Evolutionary conservation across 2,888 invertebrate genomes (phyloP).

Genomic region (Pardosa pseudoannulata): DNA sequence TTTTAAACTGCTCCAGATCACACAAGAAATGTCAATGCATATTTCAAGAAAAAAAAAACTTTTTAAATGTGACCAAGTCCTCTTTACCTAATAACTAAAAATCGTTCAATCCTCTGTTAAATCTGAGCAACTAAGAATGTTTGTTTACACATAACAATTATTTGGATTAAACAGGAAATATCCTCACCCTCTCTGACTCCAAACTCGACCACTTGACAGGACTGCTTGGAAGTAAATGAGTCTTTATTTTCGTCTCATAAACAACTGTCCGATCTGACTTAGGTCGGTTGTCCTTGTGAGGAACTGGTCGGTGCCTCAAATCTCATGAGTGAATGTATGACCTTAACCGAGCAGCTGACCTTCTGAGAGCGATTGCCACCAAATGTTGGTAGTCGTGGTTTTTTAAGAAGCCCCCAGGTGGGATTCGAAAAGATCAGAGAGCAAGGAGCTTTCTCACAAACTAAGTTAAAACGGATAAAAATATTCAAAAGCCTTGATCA

Average conservation of each 20-base stretch:
- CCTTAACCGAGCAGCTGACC: neutral
- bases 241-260: neutral
- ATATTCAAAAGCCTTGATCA: too few species aligned
- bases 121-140: neutral
- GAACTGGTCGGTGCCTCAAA: neutral
- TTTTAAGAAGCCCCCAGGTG: neutral
- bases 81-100: too few species aligned
- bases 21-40: too few species aligned
- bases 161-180: neutral
- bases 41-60: too few species aligned
- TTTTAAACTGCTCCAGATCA: too few species aligned
- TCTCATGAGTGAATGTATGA: neutral
- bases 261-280: neutral
- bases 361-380: neutral
- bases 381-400: neutral
- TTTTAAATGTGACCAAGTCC: too few species aligned
- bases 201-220: neutral
- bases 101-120: too few species aligned
- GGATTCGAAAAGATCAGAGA: neutral
- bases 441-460: too few species aligned
- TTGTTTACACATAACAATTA: neutral
- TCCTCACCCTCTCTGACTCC: neutral
- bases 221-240: neutral
- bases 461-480: too few species aligned
- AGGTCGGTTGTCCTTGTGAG: neutral